Evolutionary conservation across 2,888 invertebrate genomes (phyloP).

Genomic region (Rhamnusium bicolor): DNA sequence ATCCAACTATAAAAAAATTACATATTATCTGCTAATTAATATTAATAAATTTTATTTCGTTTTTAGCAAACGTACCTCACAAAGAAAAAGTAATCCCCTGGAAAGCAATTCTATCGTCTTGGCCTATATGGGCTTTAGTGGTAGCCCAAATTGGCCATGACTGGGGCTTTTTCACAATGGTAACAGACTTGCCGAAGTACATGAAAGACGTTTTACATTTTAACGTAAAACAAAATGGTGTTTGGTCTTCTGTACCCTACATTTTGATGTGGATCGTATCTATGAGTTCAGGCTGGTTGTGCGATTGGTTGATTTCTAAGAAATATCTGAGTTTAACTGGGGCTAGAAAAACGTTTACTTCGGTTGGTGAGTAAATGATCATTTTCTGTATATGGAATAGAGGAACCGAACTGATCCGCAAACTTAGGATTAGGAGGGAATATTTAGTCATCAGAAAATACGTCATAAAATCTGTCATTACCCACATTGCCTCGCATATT

Average conservation of each 20-base stretch:
- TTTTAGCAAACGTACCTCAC: slow-evolving; percentile 1
- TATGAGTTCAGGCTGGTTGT: slow-evolving; percentile 75
- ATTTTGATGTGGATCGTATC: slow-evolving; percentile 77
- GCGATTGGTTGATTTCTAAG: slow-evolving; percentile 77
- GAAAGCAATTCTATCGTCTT: slow-evolving; percentile 41
- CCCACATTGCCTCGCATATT: too few relatives aligned
- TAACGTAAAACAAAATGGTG: slow-evolving; percentile 75
- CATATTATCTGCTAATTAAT: too few relatives aligned
- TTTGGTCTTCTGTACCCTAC: slow-evolving; percentile 76
- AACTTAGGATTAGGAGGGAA: too few relatives aligned
- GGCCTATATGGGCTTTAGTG: slow-evolving; percentile 69
- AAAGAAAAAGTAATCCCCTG: slow-evolving; percentile 42
- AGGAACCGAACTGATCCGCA: too few relatives aligned
- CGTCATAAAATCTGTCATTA: too few relatives aligned
- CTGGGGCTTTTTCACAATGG: slow-evolving; percentile 79
- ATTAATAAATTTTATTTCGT: background rate
- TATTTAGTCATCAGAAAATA: too few relatives aligned
- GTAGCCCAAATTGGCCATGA: slow-evolving; percentile 80
- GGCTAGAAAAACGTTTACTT: slow-evolving; percentile 70
- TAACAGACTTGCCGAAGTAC: slow-evolving; percentile 78
- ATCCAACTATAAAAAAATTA: too few relatives aligned
- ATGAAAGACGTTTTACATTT: slow-evolving; percentile 78
- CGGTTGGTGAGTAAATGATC: slow-evolving; percentile 9
- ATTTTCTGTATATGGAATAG: too few relatives aligned
- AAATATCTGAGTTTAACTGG: slow-evolving; percentile 73